phyloP scores from a whole-genome alignment of 2,113 vertebrate species.

The Bungarus multicinctus region DNA sequence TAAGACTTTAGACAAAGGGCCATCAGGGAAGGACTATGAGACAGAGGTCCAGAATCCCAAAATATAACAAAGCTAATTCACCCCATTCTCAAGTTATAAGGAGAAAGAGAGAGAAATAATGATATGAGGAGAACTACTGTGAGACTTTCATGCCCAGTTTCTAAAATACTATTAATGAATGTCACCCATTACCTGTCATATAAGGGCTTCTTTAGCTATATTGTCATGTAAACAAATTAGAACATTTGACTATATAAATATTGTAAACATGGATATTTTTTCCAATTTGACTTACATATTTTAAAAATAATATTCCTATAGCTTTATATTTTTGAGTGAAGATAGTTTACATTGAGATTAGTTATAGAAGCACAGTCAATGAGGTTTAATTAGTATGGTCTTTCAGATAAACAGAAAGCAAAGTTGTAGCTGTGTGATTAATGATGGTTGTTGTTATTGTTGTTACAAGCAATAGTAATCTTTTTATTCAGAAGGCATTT shows the following conservation, averaged over 20 bases:
- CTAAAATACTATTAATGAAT: not conserved
- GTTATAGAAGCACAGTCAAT: not conserved
- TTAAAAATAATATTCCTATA: not conserved
- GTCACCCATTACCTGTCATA: not conserved
- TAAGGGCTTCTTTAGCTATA: not conserved
- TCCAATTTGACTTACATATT: not conserved
- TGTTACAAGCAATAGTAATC: not conserved
- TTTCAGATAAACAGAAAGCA: not conserved
- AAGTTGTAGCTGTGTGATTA: not conserved
- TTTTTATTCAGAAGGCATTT: not conserved
- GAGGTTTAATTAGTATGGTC: not conserved
- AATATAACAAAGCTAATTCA: not conserved
- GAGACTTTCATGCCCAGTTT: not conserved
- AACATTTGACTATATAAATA: not conserved
- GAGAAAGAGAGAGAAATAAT: not conserved
- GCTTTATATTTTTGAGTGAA: not conserved
- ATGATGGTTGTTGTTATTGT: not conserved
- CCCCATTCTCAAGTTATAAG: not conserved
- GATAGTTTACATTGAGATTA: not conserved
- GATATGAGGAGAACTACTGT: not conserved
- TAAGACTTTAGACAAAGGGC: not conserved
- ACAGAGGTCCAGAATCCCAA: not conserved
- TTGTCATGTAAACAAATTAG: not conserved
- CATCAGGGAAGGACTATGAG: not conserved
- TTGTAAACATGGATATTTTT: not conserved